Percentiles rank a stretch among this genome's conserved stretches.
These are phyloP conservation scores for Strigamia maritima DNA, from an alignment of 2,888 invertebrate genomes.

Conservation along the genomic window DNA sequence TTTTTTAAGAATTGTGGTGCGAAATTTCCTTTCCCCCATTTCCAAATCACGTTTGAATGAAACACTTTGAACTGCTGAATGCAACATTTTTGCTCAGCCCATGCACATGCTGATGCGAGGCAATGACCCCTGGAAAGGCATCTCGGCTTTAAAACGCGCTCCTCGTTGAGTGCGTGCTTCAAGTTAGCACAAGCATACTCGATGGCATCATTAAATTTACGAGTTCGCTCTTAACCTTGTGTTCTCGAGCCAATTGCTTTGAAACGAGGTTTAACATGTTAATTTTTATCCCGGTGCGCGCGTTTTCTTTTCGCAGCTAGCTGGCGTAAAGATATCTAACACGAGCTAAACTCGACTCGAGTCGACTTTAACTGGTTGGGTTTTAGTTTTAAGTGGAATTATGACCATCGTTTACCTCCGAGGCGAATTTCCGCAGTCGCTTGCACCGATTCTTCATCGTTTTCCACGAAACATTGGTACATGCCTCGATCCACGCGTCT, in stretches of 20 bases:
- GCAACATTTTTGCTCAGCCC: too few species aligned
- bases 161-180: background rate
- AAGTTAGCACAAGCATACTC: background rate
- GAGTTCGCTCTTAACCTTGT: background rate
- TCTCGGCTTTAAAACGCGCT: background rate
- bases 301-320: background rate
- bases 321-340: background rate
- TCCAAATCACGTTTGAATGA: background rate
- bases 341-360: background rate
- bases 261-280: background rate
- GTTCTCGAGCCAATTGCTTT: background rate
- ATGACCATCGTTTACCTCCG: conserved; percentile 40
- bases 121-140: background rate
- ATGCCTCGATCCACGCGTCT: conserved; percentile 50
- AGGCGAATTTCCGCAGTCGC: conserved; percentile 41
- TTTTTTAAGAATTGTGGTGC: background rate
- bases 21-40: background rate
- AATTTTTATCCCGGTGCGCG: background rate
- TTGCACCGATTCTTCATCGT: conserved; percentile 42
- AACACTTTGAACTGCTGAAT: background rate
- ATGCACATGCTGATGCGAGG: background rate
- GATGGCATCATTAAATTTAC: background rate
- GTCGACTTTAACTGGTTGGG: background rate
- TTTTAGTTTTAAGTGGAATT: background rate
- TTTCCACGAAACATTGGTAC: conserved; percentile 50